These are phyloP conservation scores for Haemorhous mexicanus DNA, from an alignment of 2,113 vertebrate genomes.

Conservation along the genomic window DNA sequence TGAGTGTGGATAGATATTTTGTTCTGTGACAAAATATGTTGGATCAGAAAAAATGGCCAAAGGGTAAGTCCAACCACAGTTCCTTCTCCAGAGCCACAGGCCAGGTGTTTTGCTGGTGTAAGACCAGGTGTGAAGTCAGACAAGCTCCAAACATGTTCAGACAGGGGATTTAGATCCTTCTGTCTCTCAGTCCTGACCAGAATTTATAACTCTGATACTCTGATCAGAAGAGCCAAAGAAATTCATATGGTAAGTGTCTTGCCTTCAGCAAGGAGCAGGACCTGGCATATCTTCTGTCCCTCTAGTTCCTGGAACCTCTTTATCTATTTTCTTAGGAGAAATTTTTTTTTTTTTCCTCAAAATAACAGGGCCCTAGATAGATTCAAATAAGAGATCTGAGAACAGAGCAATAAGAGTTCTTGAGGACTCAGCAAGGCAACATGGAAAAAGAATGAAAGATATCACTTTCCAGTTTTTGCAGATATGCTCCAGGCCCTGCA, in stretches of 20 bases:
- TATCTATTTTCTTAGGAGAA: not conserved
- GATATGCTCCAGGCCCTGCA: not conserved
- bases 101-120: not conserved
- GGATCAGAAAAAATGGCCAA: slow-evolving; percentile 95
- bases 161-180: not conserved
- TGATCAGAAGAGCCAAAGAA: not conserved
- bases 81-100: not conserved
- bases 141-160: not conserved
- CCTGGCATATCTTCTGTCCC: not conserved
- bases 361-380: not conserved
- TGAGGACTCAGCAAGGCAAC: not conserved
- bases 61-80: slow-evolving; percentile 80
- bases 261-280: not conserved
- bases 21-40: slow-evolving; percentile 89
- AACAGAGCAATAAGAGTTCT: not conserved
- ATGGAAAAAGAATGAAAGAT: not conserved
- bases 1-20: slow-evolving; percentile 69
- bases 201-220: not conserved
- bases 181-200: not conserved
- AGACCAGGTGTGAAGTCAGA: not conserved
- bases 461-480: not conserved
- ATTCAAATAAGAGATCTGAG: not conserved
- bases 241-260: not conserved
- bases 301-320: not conserved
- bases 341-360: not conserved